Percentiles rank a stretch among this genome's conserved stretches.
phyloP scores from a whole-genome alignment of 2,888 invertebrate genomes.

The Agrochola lychnidis region DNA sequence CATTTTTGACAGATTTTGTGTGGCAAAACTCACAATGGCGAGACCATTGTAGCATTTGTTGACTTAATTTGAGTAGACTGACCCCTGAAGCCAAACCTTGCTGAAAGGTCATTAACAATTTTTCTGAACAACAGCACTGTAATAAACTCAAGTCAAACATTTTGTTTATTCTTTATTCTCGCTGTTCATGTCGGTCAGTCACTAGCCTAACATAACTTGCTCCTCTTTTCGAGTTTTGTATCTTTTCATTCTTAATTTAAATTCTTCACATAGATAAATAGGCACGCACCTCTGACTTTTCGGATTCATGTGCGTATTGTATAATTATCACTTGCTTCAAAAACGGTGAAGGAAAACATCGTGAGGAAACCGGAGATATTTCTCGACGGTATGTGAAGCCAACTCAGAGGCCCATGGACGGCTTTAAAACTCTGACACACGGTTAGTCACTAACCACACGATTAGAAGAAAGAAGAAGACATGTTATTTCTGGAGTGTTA shows the following conservation, averaged over 20 bases:
- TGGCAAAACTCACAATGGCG: too few relatives aligned
- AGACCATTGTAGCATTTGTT: neutral
- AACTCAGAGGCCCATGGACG: too few relatives aligned
- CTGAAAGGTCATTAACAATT: neutral
- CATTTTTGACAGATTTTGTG: neutral
- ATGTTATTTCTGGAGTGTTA: neutral
- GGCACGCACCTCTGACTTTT: too few relatives aligned
- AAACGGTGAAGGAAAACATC: too few relatives aligned
- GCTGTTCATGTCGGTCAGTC: neutral
- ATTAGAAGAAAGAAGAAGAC: too few relatives aligned
- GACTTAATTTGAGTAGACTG: neutral
- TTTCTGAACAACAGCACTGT: neutral
- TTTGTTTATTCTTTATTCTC: neutral
- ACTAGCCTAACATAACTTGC: neutral
- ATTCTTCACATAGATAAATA: neutral
- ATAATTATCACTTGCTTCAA: too few relatives aligned
- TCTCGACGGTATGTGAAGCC: too few relatives aligned
- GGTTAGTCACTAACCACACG: too few relatives aligned
- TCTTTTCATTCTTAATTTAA: neutral
- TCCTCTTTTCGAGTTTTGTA: neutral
- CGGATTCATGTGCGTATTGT: too few relatives aligned
- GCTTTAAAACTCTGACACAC: too few relatives aligned
- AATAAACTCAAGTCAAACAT: neutral
- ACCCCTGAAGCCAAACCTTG: neutral
- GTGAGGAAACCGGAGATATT: too few relatives aligned